Evolutionary conservation across 2,888 invertebrate genomes (phyloP).

Genomic region (Ophion ellenae): DNA sequence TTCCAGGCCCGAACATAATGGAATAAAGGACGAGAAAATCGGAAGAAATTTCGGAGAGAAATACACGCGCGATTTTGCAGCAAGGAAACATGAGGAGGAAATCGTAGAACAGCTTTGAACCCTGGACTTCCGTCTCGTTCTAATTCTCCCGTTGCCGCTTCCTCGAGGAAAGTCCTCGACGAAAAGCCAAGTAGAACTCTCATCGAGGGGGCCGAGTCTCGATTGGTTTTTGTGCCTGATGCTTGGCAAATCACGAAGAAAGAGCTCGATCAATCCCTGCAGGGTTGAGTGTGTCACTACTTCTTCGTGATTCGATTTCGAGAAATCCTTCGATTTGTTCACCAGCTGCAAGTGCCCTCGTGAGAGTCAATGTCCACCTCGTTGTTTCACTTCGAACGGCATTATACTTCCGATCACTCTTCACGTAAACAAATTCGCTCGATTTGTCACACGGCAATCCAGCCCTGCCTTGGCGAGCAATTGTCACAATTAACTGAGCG

Average conservation of each 20-base stretch:
- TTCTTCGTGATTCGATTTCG: neutral
- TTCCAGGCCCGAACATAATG: neutral
- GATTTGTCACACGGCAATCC: too few relatives aligned
- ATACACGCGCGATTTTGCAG: slow-evolving; percentile 32
- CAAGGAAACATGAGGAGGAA: slow-evolving; percentile 51
- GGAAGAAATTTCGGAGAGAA: slow-evolving; percentile 52
- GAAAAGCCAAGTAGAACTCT: slow-evolving; percentile 35
- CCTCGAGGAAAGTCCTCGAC: slow-evolving; percentile 26
- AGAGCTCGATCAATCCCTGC: slow-evolving; percentile 55
- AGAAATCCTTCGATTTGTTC: neutral
- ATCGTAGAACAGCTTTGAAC: slow-evolving; percentile 34
- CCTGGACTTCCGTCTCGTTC: slow-evolving; percentile 10
- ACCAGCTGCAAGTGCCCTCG: neutral
- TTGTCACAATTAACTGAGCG: too few relatives aligned
- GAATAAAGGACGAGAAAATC: slow-evolving; percentile 38
- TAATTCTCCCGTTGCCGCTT: slow-evolving; percentile 42
- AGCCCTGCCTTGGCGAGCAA: too few relatives aligned
- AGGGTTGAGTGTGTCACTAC: slow-evolving; percentile 29
- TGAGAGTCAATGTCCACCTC: neutral
- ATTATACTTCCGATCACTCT: neutral
- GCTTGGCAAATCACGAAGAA: slow-evolving; percentile 10
- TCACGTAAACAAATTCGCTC: too few relatives aligned
- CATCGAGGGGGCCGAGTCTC: slow-evolving; percentile 19
- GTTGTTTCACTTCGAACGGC: neutral
- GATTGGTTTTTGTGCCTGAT: slow-evolving; percentile 27